Base-by-base conservation (phyloP, 1,140 invertebrate species). In the Lineus longissimus region DNA sequence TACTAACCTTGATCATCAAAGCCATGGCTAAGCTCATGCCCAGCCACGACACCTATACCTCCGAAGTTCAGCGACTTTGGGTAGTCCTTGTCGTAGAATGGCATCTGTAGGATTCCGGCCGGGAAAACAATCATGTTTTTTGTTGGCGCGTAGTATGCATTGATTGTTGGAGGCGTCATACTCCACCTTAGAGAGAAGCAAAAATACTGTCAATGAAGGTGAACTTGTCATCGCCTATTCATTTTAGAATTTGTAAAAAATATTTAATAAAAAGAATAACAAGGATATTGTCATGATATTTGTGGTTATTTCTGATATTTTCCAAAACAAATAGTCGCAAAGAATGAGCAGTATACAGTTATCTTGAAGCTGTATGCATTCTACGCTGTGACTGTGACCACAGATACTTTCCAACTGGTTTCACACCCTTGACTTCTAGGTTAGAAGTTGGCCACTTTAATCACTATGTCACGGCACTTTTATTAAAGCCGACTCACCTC, bases 41-140 rank as follows among this genome's bases (percentile, higher is more conserved):
- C 94, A 90, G 96, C 94, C 0, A 96, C 92, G 2, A 95, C 93
- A 0, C 95, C 95, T 87, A 98, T 97, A 2, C 92, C 94, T 2
- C 95, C 95, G 76, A 91, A 98, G 79, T 98, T 98, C 0, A 98
- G 85, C 57, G 92, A 92, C 67, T 80, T 88, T 1, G 93, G 93
- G 31, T 91, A 86, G 60, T 92, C 87, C 40, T 88, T 87, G 51
- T 86, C 87, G 78, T 93, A 95, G 82, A 95, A 95, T 23, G 89
- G 86, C 15, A 91, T 92, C 85, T 94, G 92, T 4, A 96, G 84
- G 68, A 95, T 93, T 59, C 93, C 93, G 64, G 93, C 92, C 0
- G 93, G 93, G 79, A 95, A 93, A 0, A 97, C 95, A 64, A 78
- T 79, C 17, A 41, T 70, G 63, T 81, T 81, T 55, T 76, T 79